A percentile compares a stretch with the other conserved stretches of the same genome.
These are phyloP conservation scores for Coenobita brevimanus DNA, from an alignment of 1,140 invertebrate species.

Conservation along the genomic window DNA sequence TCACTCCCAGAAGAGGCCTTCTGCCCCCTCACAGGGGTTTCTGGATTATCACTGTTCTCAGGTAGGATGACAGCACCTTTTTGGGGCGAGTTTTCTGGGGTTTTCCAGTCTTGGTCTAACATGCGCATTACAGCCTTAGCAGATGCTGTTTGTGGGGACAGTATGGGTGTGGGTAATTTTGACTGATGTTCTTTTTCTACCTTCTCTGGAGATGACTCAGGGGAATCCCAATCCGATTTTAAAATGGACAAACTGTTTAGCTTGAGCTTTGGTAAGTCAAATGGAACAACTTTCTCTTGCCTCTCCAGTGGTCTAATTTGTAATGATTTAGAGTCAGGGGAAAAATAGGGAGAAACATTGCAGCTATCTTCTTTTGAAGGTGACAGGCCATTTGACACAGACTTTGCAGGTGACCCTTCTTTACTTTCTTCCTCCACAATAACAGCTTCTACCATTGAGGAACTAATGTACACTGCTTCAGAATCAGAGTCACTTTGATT, in stretches of 20 bases:
- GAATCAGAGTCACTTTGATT: slow-evolving; percentile 1
- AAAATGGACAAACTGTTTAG: not conserved
- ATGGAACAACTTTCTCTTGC: not conserved
- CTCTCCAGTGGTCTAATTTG: not conserved
- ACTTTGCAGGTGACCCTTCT: not conserved
- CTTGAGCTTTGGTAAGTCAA: not conserved
- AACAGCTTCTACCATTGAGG: slow-evolving; percentile 47
- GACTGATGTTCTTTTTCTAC: not conserved
- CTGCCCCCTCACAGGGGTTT: not conserved
- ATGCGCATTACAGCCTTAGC: not conserved
- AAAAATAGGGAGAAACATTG: slow-evolving; percentile 18
- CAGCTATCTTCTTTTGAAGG: not conserved
- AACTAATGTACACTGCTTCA: slow-evolving; percentile 37
- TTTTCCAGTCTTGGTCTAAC: not conserved
- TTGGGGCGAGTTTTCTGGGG: not conserved
- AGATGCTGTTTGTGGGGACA: not conserved
- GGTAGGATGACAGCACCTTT: not conserved
- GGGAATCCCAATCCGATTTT: slow-evolving; percentile 20
- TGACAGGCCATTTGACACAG: not conserved
- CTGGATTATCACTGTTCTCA: not conserved
- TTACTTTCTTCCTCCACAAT: not conserved
- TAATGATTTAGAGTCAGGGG: not conserved
- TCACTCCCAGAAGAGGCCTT: not conserved
- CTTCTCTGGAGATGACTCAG: not conserved
- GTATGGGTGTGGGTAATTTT: no score